Evolutionary conservation across 1,140 invertebrate species (phyloP).

Genomic region (Panagrolaimus sp.): DNA sequence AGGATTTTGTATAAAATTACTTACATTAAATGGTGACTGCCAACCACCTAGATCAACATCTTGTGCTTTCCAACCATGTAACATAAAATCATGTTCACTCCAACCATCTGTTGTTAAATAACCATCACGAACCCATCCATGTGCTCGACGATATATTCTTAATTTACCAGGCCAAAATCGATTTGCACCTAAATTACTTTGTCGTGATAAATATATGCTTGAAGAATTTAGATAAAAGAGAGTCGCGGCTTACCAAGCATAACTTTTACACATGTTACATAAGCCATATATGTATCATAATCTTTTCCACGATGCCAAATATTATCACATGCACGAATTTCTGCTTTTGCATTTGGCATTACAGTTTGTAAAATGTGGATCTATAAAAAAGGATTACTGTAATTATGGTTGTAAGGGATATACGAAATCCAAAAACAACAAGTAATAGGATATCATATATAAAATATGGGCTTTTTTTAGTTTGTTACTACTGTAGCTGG

Average conservation of each 20-base stretch:
- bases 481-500: too few relatives aligned
- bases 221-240: neutral
- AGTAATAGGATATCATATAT: too few relatives aligned
- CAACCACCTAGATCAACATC: constrained; percentile 3
- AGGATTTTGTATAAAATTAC: neutral
- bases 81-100: constrained; percentile 39
- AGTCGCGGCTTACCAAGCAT: constrained; percentile 24
- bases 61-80: constrained; percentile 46
- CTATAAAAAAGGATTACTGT: constrained; percentile 19
- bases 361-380: constrained; percentile 47
- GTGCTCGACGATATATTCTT: constrained; percentile 27
- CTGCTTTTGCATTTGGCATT: constrained; percentile 31
- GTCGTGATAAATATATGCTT: too few relatives aligned
- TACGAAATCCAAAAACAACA: too few relatives aligned
- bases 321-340: constrained; percentile 42
- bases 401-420: too few relatives aligned
- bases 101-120: constrained; percentile 43
- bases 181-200: constrained; percentile 24
- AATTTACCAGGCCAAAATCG: constrained; percentile 38
- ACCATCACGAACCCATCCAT: constrained; percentile 44
- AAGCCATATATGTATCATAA: constrained; percentile 49
- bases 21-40: constrained; percentile 20
- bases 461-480: too few relatives aligned
- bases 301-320: constrained; percentile 36
- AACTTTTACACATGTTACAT: constrained; percentile 43